Conservation (phyloP, 2,797 vertebrate species). For the Fundulus diaphanus region DNA sequence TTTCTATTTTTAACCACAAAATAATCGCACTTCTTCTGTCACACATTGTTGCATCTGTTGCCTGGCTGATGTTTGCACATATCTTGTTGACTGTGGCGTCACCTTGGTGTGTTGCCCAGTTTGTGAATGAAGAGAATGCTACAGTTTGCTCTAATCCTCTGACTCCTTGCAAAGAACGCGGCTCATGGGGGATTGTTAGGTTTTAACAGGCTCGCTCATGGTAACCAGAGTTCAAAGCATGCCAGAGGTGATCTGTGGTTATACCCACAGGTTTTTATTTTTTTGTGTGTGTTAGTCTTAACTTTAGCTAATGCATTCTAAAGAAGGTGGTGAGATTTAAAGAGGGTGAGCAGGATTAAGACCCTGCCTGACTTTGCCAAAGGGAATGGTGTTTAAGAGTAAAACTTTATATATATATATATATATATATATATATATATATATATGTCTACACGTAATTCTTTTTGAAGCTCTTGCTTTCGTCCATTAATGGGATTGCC, state of each 20-base stretch:
- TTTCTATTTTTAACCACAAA: conserved; percentile 15
- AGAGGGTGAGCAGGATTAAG: not conserved
- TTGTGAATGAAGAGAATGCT: conserved; percentile 37
- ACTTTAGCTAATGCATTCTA: conserved; percentile 15
- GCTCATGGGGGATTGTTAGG: conserved; percentile 32
- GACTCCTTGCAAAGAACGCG: conserved; percentile 32
- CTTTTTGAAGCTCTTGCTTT: conserved; percentile 12
- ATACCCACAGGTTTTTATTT: not conserved
- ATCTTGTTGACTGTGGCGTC: conserved; percentile 14
- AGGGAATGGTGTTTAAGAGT: not conserved
- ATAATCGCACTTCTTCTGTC: conserved; percentile 1
- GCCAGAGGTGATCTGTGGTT: conserved; percentile 6
- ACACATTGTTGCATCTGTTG: conserved; percentile 12
- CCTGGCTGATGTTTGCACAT: conserved; percentile 30
- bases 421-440: no score
- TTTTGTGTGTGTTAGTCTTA: conserved; percentile 21
- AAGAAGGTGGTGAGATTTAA: conserved; percentile 4
- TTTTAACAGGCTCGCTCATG: conserved; percentile 23
- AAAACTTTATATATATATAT: not conserved
- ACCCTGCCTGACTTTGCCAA: not conserved
- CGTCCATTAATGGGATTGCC: conserved; percentile 7
- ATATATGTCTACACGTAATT: not conserved
- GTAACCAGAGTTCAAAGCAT: conserved; percentile 31
- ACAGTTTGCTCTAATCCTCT: conserved; percentile 28
- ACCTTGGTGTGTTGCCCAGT: conserved; percentile 31